Conservation (phyloP, 1,140 invertebrate genomes). For the Drosophila chauvacae region DNA sequence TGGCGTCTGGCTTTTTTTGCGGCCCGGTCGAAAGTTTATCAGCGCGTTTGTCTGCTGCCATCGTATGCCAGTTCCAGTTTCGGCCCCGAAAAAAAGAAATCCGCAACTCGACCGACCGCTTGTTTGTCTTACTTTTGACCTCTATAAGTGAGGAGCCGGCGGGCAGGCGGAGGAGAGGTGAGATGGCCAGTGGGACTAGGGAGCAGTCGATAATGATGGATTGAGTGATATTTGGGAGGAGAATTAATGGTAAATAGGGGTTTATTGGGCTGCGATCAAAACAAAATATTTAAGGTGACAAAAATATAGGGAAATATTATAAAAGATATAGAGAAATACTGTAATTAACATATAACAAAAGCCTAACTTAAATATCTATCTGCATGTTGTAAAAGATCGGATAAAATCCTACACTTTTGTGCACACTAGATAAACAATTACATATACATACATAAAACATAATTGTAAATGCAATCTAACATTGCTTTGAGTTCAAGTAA, state of each 20-base stretch:
- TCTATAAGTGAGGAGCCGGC: slow-evolving; percentile 65
- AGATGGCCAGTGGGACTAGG: slow-evolving; percentile 7
- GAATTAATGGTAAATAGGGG: background rate
- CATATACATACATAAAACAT: too few relatives aligned
- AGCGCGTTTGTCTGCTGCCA: slow-evolving; percentile 67
- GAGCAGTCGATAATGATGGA: slow-evolving; percentile 71
- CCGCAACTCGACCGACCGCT: slow-evolving; percentile 65
- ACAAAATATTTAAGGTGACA: background rate
- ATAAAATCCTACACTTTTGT: too few relatives aligned
- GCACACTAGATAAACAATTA: too few relatives aligned
- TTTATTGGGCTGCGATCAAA: too few relatives aligned
- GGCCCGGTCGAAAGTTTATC: slow-evolving; percentile 73
- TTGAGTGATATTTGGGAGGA: slow-evolving; percentile 20
- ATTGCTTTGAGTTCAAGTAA: too few relatives aligned
- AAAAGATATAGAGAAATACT: background rate
- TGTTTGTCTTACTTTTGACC: slow-evolving; percentile 83
- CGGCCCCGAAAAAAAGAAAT: slow-evolving; percentile 28
- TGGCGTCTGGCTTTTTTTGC: slow-evolving; percentile 46
- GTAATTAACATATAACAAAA: background rate
- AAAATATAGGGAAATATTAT: too few relatives aligned
- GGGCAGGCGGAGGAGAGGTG: background rate
- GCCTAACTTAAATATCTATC: background rate
- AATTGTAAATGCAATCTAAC: too few relatives aligned
- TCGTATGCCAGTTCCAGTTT: slow-evolving; percentile 45
- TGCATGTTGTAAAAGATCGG: too few relatives aligned